These are phyloP conservation scores for Gasteruption jaculator DNA, from an alignment of 2,888 invertebrate species.

Conservation along the genomic window DNA sequence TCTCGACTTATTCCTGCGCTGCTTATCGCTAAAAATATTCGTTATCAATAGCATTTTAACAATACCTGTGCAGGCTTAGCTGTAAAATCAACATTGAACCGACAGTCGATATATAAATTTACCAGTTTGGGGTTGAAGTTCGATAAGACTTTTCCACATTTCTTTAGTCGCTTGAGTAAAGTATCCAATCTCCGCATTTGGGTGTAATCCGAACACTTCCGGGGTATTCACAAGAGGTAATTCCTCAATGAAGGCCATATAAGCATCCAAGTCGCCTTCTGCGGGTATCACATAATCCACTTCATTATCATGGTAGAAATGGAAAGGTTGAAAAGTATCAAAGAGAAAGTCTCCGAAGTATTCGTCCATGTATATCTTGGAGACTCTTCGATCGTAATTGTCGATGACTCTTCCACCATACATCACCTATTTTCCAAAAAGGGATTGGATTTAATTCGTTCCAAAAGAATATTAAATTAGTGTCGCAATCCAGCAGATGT, in stretches of 20 bases:
- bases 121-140: conserved; percentile 88
- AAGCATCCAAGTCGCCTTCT: conserved; percentile 64
- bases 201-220: conserved; percentile 87
- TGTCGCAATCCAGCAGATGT: neutral
- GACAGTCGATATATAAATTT: conserved; percentile 6
- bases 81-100: neutral
- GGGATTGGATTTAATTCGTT: no score
- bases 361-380: conserved; percentile 86
- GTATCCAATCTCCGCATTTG: conserved; percentile 94
- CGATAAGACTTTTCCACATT: conserved; percentile 83
- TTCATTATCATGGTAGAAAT: conserved; percentile 72
- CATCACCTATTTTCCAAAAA: conserved; percentile 80
- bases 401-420: conserved; percentile 93
- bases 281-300: conserved; percentile 78
- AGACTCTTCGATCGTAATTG: conserved; percentile 82
- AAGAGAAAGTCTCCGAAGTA: conserved; percentile 93
- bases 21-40: conserved; percentile 57
- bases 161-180: conserved; percentile 82
- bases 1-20: conserved; percentile 77
- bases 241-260: conserved; percentile 69
- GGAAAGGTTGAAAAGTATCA: conserved; percentile 86
- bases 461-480: no score
- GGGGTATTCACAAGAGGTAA: conserved; percentile 82
- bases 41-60: neutral
- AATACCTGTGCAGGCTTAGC: no score